These are phyloP conservation scores for Rhorus exstirpatorius DNA, from an alignment of 2,888 invertebrate genomes.

Conservation along the genomic window DNA sequence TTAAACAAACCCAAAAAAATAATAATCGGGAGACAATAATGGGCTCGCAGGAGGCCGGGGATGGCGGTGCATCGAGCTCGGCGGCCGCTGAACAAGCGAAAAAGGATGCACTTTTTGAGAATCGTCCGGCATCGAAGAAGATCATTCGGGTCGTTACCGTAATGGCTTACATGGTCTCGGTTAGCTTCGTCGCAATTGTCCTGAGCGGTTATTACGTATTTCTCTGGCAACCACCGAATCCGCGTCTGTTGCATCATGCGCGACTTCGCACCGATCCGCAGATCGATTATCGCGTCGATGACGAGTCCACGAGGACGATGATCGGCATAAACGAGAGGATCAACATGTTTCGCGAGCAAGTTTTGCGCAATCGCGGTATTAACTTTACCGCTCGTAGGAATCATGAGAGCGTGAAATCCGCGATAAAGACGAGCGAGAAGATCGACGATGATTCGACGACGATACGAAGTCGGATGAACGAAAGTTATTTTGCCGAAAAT, in stretches of 20 bases:
- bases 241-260: constrained; percentile 82
- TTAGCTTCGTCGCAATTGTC: constrained; percentile 94
- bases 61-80: background rate
- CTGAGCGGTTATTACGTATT: constrained; percentile 94
- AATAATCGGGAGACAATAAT: background rate
- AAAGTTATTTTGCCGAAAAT: too few relatives aligned
- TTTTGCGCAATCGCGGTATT: constrained; percentile 22
- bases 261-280: constrained; percentile 72
- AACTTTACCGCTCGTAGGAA: constrained; percentile 18
- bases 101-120: constrained; percentile 79
- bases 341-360: constrained; percentile 54
- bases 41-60: constrained; percentile 12
- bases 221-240: constrained; percentile 91
- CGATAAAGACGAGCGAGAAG: too few relatives aligned
- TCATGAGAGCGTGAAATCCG: too few relatives aligned
- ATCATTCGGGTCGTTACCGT: constrained; percentile 91
- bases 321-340: constrained; percentile 35
- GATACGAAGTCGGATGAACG: too few relatives aligned
- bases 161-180: constrained; percentile 93
- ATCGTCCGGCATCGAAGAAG: constrained; percentile 77
- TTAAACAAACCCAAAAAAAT: too few relatives aligned
- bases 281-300: constrained; percentile 69
- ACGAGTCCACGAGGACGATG: background rate
- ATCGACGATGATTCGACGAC: too few relatives aligned
- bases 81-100: constrained; percentile 64